Conservation (phyloP, 2,113 vertebrate species). For the Otis tarda region DNA sequence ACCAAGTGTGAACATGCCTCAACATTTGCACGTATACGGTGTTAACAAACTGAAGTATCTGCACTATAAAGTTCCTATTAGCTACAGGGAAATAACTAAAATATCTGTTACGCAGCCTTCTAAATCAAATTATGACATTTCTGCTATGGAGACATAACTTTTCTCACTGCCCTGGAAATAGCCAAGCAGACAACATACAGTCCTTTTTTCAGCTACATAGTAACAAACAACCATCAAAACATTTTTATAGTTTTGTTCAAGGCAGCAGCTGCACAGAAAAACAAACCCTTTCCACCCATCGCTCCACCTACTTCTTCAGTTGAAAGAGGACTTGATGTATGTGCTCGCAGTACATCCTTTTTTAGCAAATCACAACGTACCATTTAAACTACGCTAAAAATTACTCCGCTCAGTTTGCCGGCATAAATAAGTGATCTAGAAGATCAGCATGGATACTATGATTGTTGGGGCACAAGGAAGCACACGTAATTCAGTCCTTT, state of each 20-base stretch:
- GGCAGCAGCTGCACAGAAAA: not conserved
- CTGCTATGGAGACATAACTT: not conserved
- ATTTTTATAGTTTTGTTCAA: not conserved
- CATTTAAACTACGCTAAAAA: not conserved
- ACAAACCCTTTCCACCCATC: not conserved
- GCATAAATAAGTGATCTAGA: not conserved
- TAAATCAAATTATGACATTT: not conserved
- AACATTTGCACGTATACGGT: not conserved
- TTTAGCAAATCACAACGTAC: not conserved
- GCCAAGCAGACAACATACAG: not conserved
- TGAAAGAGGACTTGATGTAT: not conserved
- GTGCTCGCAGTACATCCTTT: not conserved
- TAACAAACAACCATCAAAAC: not conserved
- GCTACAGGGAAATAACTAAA: not conserved
- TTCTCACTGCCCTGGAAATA: not conserved
- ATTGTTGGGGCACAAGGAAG: not conserved
- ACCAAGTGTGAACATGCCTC: not conserved
- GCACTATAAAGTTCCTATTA: not conserved
- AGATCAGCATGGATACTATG: not conserved
- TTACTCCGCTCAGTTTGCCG: not conserved
- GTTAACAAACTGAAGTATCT: not conserved
- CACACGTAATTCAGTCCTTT: not conserved
- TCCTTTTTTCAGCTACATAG: not conserved
- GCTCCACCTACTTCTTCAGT: not conserved
- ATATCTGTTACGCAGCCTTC: not conserved